A percentile compares a stretch with the other conserved stretches of the same genome.
These are phyloP conservation scores for Sesamia nonagrioides DNA, from an alignment of 1,140 invertebrate genomes.

Conservation along the genomic window DNA sequence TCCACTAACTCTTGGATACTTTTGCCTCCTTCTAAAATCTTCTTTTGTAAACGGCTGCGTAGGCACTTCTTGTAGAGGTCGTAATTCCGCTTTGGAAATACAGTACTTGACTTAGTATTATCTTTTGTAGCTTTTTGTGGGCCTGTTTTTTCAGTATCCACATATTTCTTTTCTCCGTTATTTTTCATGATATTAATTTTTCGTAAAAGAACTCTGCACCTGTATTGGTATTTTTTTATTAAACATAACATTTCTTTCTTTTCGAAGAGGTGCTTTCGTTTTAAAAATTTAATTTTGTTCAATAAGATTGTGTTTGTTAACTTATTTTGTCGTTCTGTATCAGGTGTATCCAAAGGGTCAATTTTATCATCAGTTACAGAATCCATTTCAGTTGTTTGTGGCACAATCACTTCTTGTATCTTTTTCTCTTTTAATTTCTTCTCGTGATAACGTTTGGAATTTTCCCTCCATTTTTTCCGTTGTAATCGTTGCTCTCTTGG, in stretches of 20 bases:
- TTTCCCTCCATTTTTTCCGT: neutral
- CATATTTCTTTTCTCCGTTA: neutral
- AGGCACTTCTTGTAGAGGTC: too few species aligned
- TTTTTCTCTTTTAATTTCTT: too few species aligned
- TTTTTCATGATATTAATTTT: conserved; percentile 5
- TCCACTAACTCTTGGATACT: conserved; percentile 13
- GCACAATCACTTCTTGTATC: too few species aligned
- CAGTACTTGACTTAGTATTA: neutral
- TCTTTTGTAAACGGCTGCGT: too few species aligned
- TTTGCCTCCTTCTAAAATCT: neutral
- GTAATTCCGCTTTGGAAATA: neutral
- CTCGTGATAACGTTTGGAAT: neutral
- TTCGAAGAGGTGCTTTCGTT: conserved; percentile 1
- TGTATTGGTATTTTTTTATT: conserved; percentile 13
- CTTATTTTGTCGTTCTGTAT: neutral
- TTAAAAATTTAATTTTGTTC: conserved; percentile 18
- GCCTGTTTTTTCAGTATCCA: neutral
- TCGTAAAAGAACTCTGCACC: neutral
- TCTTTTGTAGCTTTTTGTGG: neutral
- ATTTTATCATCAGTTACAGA: neutral
- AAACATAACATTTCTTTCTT: conserved; percentile 10
- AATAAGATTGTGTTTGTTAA: neutral
- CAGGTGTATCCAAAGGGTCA: neutral
- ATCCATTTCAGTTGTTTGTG: too few species aligned
- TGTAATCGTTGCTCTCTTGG: neutral